Evolutionary conservation across 1,140 invertebrate species (phyloP).

Genomic region (Leptinotarsa defecta): DNA sequence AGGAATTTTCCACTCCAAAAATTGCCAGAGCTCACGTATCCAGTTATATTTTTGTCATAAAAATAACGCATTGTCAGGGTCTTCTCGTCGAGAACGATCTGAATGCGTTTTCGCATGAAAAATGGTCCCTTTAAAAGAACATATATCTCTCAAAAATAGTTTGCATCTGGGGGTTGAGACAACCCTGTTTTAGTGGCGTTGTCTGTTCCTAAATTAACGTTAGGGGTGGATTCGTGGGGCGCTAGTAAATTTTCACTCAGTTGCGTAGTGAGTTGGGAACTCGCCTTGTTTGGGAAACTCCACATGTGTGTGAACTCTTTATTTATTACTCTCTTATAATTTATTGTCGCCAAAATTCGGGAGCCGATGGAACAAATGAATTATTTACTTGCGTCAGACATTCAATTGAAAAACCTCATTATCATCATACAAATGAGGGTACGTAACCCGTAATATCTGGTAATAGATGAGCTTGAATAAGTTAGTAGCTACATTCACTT

Average conservation of each 20-base stretch:
- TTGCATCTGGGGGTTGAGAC: conserved; percentile 14
- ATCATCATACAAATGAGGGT: no score
- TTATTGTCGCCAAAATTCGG: conserved; percentile 12
- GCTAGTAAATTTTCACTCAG: conserved; percentile 21
- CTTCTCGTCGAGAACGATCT: no score
- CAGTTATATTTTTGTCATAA: no score
- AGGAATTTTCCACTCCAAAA: no score
- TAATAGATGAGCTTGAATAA: no score
- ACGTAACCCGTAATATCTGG: no score
- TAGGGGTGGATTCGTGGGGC: conserved; percentile 12
- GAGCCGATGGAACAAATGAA: neutral
- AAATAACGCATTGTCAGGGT: no score
- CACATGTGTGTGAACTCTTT: conserved; percentile 19
- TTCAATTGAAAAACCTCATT: no score
- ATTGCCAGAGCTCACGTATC: no score
- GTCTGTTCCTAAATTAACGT: conserved; percentile 20
- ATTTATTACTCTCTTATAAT: conserved; percentile 10
- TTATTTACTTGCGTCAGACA: neutral
- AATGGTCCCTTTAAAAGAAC: neutral
- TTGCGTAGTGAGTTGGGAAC: conserved; percentile 19
- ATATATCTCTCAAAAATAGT: conserved; percentile 18
- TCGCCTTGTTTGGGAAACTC: conserved; percentile 23
- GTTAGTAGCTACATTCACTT: no score
- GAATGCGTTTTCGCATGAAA: no score
- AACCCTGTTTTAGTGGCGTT: conserved; percentile 15